Evolutionary conservation across 92 coral and sea anemone species (phyloP), one percentile per base, ranked within the genome.

Genomic region (Umimayanthus chanpuru): DNA sequence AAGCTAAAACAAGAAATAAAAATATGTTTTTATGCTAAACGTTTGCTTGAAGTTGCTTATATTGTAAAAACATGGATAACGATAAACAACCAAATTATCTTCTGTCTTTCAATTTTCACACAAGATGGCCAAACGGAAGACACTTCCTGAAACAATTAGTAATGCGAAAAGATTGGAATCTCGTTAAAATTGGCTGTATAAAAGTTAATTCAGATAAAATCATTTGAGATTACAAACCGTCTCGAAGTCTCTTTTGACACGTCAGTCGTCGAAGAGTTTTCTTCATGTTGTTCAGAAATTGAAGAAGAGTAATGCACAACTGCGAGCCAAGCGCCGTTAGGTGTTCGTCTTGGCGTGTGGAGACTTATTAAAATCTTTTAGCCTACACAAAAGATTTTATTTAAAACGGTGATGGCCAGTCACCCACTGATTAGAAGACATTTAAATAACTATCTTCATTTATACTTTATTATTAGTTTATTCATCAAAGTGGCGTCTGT

Each of bases 391-490:
- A 81, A 71, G 87, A 50, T 83, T 83, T 26, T 83, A 83, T 83
- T 83, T 40, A 74, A 73, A 83, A 29, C 78, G 20, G 36, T 67
- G 87, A 83, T 32, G 74, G 87, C 32, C 87, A 83, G 87, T 41
- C 76, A 70, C 87, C 87, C 87, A 72, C 87, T 83, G 87, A 44
- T 83, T 49, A 68, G 38, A 70, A 72, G 64, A 83, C 87, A 83
- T 83, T 83, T 68, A 83, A 83, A 83, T 83, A 83, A 83, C 76
- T 83, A 83, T 72, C 65, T 47, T 83, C 74, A 44, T 71, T 83
- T 83, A 83, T 26, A 68, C 41, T 83, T 70, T 39, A 83, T 83
- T 56, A 83, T 83, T 68, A 83, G 87, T 28, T 50, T 55, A 41
- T 83, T 26, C 73, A 40, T 36, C 65, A 21, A 44, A 70, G 25